Conservation (phyloP, 2,888 invertebrate species). For the Bugulina stolonifera region DNA sequence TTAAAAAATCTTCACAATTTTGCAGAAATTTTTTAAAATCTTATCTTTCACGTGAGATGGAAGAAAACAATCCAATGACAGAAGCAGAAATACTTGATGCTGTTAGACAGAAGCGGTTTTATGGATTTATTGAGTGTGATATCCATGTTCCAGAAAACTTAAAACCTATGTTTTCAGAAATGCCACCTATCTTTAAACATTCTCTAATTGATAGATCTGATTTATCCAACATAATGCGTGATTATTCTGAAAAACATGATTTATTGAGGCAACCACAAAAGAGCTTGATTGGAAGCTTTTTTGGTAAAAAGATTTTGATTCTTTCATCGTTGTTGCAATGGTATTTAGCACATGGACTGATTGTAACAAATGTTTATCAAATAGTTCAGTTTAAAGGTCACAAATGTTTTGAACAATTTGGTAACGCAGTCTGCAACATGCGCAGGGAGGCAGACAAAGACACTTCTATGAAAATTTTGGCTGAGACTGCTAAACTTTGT, state of each 20-base stretch:
- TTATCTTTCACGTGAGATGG: not conserved
- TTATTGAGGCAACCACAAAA: not conserved
- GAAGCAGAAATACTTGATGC: not conserved
- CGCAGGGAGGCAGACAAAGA: not conserved
- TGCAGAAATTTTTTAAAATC: not conserved
- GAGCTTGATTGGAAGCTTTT: not conserved
- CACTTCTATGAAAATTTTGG: not conserved
- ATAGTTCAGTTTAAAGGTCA: not conserved
- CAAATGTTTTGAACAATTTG: not conserved
- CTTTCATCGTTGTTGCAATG: not conserved
- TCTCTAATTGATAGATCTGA: not conserved
- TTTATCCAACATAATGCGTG: not conserved
- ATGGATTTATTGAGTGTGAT: slow-evolving; percentile 2
- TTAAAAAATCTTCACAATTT: not conserved
- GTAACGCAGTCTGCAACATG: not conserved
- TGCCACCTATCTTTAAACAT: slow-evolving; percentile 8
- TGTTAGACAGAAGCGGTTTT: not conserved
- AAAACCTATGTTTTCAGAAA: not conserved
- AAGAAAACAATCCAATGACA: not conserved
- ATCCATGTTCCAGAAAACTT: not conserved
- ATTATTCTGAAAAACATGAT: not conserved
- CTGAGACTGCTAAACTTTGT: not conserved
- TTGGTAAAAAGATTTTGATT: not conserved
- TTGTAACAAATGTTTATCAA: not conserved
- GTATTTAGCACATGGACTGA: not conserved